Evolutionary conservation across 2,888 invertebrate genomes (phyloP), one percentile per base, ranked within the genome.

Genomic region (Gasteruption jaculator): DNA sequence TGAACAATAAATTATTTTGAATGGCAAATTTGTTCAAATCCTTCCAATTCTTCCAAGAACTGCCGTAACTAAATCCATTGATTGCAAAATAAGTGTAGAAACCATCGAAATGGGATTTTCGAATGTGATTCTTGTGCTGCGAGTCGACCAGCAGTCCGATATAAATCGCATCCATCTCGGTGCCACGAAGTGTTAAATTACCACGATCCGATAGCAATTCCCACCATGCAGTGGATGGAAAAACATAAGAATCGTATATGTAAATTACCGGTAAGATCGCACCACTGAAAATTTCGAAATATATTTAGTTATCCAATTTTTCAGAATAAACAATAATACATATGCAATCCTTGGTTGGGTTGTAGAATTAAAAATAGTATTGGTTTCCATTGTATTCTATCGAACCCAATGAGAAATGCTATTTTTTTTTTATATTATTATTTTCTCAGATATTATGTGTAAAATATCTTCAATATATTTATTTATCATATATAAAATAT

Each of bases 41-140:
- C 47, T 70, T 71, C 78, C 78, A 78, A 60, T 78, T 77, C 58
- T 78, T 78, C 77, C 77, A 79, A 1, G 79, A 76, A 44, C 81
- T 81, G 4, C 82, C 81, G 57, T 76, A 80, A 18, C 79, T 78
- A 45, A 81, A 82, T 1, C 80, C 80, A 62, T 81, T 80, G 30
- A 77, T 77, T 1, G 81, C 81, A 61, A 82, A 76, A 52, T 82
- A 82, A 5, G 80, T 81, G 59, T 83, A 83, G 54, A 80, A 79
- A 3, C 83, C 78, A 60, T 78, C 76, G 52, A 78, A 77, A 45
- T 75, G 73, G 21, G 76, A 71, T 14, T 74, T 72, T 42, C 75
- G 74, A 48, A 79, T 69, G 38, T 74, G 73, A 52, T 74, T 72
- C 43, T 74, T 73, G 56, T 81, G 79, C 19, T 73, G 71, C 22